Evolutionary conservation across 2,113 vertebrate genomes (phyloP), one percentile per base, ranked within the genome.

Genomic region (Apteryx mantelli): DNA sequence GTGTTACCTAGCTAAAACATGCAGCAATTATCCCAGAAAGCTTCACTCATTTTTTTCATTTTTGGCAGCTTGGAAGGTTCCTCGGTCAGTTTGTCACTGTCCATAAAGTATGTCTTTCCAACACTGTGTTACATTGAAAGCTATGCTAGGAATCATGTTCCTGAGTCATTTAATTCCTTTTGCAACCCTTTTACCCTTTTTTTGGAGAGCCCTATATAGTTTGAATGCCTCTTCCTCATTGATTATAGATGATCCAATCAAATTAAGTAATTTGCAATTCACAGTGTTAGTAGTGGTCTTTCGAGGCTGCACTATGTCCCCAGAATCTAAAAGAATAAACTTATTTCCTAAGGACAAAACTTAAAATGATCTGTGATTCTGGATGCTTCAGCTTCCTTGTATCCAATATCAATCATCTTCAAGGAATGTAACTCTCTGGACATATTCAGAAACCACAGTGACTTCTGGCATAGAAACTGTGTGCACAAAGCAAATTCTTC

Each of bases 401-500:
- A 61, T 50, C 77, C 84, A 77, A 63, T 53, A 86, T 19, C 20
- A 50, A 87, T 75, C 25, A 86, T 24, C 58, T 85, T 74, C 48
- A 88, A 55, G 20, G 40, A 91, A 88, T 1, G 0, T 26, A 84
- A 40, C 36, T 95, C 38, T 92, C 48, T 16, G 79, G 25, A 64
- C 18, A 17, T 24, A 50, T 7, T 87, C 46, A 75, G 65, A 91
- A 93, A 91, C 61, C 36, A 64, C 52, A 76, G 9, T 7, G 24
- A 30, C 28, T 71, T 82, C 75, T 91, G 79, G 36, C 24, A 87
- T 78, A 46, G 26, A 15, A 64, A 71, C 16, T 36, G 6, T 13
- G 40, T 68, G 46, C 46, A 82, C 40, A 85, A 71, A 71, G 22
- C 60, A 93, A 91, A 79, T 66, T 84, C 42, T 75, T 87, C 46